Evolutionary conservation across 2,113 vertebrate genomes (phyloP).

Genomic region (Neotragus moschatus): DNA sequence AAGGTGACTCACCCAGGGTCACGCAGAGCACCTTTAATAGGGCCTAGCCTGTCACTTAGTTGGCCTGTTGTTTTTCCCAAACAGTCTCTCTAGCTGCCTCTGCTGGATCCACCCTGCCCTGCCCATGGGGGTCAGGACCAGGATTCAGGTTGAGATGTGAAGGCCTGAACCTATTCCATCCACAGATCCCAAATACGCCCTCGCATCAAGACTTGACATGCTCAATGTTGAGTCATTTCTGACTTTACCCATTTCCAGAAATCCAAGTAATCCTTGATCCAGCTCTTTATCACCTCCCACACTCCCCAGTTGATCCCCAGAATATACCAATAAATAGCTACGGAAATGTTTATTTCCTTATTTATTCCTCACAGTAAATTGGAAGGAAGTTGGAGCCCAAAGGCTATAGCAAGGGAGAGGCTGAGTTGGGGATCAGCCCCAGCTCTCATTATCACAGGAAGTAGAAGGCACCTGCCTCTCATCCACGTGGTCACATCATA

Average conservation of each 20-base stretch:
- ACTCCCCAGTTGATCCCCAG: neutral
- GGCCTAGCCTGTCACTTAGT: neutral
- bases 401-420: neutral
- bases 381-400: neutral
- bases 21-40: neutral
- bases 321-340: neutral
- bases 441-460: neutral
- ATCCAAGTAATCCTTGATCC: neutral
- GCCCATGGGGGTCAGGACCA: neutral
- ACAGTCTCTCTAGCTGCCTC: neutral
- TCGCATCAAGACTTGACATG: neutral
- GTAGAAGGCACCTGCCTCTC: neutral
- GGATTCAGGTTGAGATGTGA: neutral
- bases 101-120: neutral
- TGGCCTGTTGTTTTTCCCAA: neutral
- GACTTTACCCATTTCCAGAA: neutral
- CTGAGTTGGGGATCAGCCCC: neutral
- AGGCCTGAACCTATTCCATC: neutral
- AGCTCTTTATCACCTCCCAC: neutral
- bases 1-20: neutral
- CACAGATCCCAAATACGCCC: neutral
- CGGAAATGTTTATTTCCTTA: neutral
- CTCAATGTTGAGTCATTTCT: neutral
- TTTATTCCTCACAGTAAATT: neutral
- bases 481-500: neutral